Base-by-base conservation (phyloP, 2,797 vertebrate species). In the Galagoides demidoff region DNA sequence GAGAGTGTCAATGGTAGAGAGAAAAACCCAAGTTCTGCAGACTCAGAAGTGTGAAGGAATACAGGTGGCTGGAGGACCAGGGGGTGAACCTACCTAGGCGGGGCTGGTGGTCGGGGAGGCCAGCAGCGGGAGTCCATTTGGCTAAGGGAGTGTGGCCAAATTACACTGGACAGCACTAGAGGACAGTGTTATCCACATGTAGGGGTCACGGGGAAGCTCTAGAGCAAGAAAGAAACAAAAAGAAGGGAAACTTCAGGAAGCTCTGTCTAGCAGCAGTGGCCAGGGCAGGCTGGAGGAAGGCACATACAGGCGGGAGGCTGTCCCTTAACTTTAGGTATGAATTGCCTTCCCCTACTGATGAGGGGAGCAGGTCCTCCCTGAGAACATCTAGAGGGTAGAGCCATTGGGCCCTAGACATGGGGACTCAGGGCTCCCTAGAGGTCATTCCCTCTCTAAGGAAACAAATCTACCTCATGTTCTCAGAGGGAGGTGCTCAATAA, bases 31-130 rank as follows among this genome's bases (percentile, higher is more conserved):
- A 49, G 63, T 25, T 64, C 89, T 20, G 39, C 39, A 74, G 37
- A 20, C 5, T 14, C 74, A 29, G 55, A 64, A 39, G 78, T 55
- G 63, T 77, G 64, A 59, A 55, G 23, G 34, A 90, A 64, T 31
- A 37, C 0, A 19, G 25, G 45, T 25, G 25, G 6, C 23, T 3
- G 9, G 0, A 52, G 17, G 64, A 68, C 2, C 49, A 27, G 88
- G 64, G 14, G 81, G 2, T 9, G 49, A 84, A 12, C 8, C 23
- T 45, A 2, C 45, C 43, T 0, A 0, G 9, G 14, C 49, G 43
- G 57, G 34, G 5, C 5, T 1, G 10, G 25, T 16, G 12, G 0
- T 78, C 29, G 37, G n/a, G 0, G 2, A 64, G 45, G 61, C 66
- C 14, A 4, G 74, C 31, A 37, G 5, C 5, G 8, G 16, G 31